A percentile compares a stretch with the other conserved stretches of the same genome.
These are phyloP conservation scores for Corythornis madagascariensis DNA, from an alignment of 2,113 vertebrate species.

Conservation along the genomic window DNA sequence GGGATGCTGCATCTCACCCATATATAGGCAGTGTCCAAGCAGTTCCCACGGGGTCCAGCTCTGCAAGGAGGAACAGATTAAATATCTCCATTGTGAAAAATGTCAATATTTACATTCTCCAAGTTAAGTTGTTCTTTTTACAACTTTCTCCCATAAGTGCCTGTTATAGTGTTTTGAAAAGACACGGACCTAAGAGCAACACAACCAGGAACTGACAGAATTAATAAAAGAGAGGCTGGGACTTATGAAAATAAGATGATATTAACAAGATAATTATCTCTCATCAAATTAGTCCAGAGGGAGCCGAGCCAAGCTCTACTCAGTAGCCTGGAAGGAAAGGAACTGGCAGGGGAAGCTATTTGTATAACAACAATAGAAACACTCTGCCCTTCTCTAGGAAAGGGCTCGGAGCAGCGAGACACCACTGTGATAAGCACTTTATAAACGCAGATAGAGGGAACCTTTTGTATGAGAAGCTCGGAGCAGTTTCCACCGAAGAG, in stretches of 20 bases:
- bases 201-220: conserved; percentile 55
- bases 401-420: conserved; percentile 31
- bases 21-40: neutral
- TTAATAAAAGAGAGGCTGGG: conserved; percentile 68
- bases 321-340: conserved; percentile 64
- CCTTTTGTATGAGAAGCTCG: conserved; percentile 32
- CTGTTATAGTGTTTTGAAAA: conserved; percentile 48
- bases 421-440: conserved; percentile 17
- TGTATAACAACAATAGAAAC: conserved; percentile 61
- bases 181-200: conserved; percentile 49
- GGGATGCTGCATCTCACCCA: neutral
- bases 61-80: neutral
- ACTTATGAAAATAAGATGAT: conserved; percentile 68
- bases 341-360: conserved; percentile 65
- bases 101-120: conserved; percentile 64
- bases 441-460: neutral
- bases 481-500: neutral
- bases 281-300: conserved; percentile 69
- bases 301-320: conserved; percentile 54
- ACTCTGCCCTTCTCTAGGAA: conserved; percentile 38
- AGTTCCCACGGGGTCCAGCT: neutral
- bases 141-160: conserved; percentile 44
- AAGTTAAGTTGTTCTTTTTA: conserved; percentile 10
- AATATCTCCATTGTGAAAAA: conserved; percentile 29
- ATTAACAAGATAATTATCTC: conserved; percentile 75